Base-by-base conservation (phyloP, 1,140 invertebrate species). In the Helicoverpa armigera region DNA sequence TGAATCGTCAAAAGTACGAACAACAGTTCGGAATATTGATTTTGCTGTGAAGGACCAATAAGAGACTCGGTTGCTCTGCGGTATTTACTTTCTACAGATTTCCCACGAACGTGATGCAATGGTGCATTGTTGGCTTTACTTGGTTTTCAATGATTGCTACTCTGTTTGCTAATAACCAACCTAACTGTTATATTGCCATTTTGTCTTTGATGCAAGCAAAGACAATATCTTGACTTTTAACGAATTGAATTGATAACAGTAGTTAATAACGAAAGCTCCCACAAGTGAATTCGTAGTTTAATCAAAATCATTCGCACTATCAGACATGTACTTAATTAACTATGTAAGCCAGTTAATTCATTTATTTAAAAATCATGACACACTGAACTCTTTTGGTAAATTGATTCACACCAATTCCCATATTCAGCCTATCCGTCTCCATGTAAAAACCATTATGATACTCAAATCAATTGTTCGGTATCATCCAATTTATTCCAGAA, bases 381-480 rank as follows among this genome's bases (percentile, higher is more conserved):
- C n/a, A 3, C 13, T 65, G 43, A 56, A 35, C 50, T n/a, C 23
- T 23, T 51, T 80, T 35, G 12, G 10, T 69, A 67, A 76, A 81
- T 23, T 35, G 12, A 67, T 65, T 77, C 29, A 31, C 14, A 16
- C 54, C 35, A 79, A 82, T 80, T 79, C 61, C 11, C 51, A 63
- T 67, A 53, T 58, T 74, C 61, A 48, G 69, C 23, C 67, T 60
- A 81, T 82, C 75, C 69, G 53, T 79, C 72, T 85, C 72, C 70
- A 81, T 81, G 81, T 74, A 81, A 81, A 83, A 81, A 60, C 73
- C 79, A 77, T 83, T 79, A 77, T 73, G 73, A 79, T 83, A 85
- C 79, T 82, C 76, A 79, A 79, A 81, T 85, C 81, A 83, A 85
- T 78, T 79, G 70, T 50, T 79, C 60, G 70, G 72, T 67, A 82